Base-by-base conservation (phyloP, 2,888 invertebrate species). In the Eurytoma californica region DNA sequence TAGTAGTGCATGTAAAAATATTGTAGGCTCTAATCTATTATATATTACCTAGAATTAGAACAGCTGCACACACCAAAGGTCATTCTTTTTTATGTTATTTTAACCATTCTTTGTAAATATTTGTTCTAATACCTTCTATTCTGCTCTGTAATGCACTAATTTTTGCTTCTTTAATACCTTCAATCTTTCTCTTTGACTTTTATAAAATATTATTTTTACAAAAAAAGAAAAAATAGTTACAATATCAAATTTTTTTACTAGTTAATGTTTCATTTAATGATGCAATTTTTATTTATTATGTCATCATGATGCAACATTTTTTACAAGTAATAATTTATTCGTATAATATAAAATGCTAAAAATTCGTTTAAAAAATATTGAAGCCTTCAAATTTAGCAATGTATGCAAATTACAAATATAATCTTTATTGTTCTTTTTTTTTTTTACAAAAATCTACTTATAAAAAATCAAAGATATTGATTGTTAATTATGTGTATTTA, bases 121-220 rank as follows among this genome's bases (percentile, higher is more conserved):
- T 57, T 74, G 20, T 61, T 70, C 67, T 80, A 76, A 80, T 60
- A 66, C 75, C 69, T 77, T 74, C 66, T 82, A 80, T 78, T 82
- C 81, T 82, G 81, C 84, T 84, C 82, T 83, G 82, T 82, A 78
- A 75, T 74, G 82, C 83, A 83, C 79, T 68, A 82, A 82, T 82
- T 81, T 77, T 63, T 81, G 60, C 72, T 79, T 79, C 55, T 72
- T 55, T 63, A 49, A 66, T 39, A 58, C 0, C n/a, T 58, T 49
- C 14, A 30, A 61, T 72, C 65, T 16, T 68, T 79, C 69, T 77
- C 28, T 65, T 55, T 77, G 49, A 57, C 24, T 67, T 70, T 30
- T 47, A 18, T 78, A 49, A 30, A 18, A 55, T 49, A 47, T 3
- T 18, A 57, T 60, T 60, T 13, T 47, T 47, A 30, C 47, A 0